phyloP scores from a whole-genome alignment of 2,888 invertebrate genomes.

The Dioctria linearis region DNA sequence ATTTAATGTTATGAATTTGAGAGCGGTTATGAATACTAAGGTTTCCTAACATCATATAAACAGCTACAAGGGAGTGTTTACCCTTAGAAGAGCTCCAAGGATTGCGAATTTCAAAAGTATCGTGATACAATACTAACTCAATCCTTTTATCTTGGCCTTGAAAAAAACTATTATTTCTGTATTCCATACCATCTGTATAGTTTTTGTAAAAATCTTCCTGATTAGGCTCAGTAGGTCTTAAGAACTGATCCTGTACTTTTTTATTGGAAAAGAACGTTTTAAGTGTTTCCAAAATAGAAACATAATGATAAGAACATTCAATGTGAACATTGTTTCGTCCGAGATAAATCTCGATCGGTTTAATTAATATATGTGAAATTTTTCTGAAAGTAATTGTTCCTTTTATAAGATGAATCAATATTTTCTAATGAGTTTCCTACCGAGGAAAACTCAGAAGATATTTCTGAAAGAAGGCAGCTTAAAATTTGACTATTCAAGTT shows the following conservation, averaged over 20 bases:
- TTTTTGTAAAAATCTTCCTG: too few relatives aligned
- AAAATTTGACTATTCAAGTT: too few relatives aligned
- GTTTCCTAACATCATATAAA: conserved; percentile 54
- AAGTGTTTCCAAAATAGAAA: too few relatives aligned
- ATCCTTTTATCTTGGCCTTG: too few relatives aligned
- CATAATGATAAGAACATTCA: too few relatives aligned
- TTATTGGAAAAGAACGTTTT: conserved; percentile 4
- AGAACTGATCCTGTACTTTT: conserved; percentile 21
- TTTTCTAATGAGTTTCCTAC: too few relatives aligned
- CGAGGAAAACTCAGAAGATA: too few relatives aligned
- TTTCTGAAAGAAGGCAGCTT: too few relatives aligned
- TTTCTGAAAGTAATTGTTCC: conserved; percentile 13
- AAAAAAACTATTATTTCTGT: too few relatives aligned
- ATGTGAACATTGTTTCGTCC: conserved; percentile 33
- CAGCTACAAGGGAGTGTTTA: conserved; percentile 56
- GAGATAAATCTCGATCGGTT: conserved; percentile 48
- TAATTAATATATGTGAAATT: conserved; percentile 39
- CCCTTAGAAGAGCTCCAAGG: conserved; percentile 55
- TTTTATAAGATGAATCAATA: conserved; percentile 27
- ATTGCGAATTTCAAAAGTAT: conserved; percentile 57
- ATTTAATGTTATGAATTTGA: conserved; percentile 43
- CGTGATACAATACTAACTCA: conserved; percentile 30
- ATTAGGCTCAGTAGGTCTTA: too few relatives aligned
- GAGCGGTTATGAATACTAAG: conserved; percentile 30
- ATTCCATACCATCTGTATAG: too few relatives aligned